Base-by-base conservation (phyloP, 2,797 vertebrate species). In the Phylloscopus collybita region DNA sequence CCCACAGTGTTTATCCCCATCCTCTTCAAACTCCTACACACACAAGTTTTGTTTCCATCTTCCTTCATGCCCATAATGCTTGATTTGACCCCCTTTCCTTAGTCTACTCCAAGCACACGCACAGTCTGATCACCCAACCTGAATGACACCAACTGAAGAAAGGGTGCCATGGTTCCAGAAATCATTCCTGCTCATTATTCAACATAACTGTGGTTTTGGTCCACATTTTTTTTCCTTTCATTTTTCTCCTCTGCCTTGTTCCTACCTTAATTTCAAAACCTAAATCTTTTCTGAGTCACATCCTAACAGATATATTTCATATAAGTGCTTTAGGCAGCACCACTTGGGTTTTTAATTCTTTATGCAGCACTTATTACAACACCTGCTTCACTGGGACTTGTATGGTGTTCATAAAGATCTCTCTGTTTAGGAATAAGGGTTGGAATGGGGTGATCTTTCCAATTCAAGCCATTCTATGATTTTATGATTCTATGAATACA, bases 1-100 rank as follows among this genome's bases (percentile, higher is more conserved):
- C n/a, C 40, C 62, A 47, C 53, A 76, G n/a, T 75, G n/a, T 93
- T 93, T 91, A 86, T 81, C 38, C 94, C 54, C 47, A 70, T 56
- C 21, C 6, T 71, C 23, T 38, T 83, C 2, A 1, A 38, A 69
- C 45, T 90, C 78, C 34, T 61, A 69, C 19, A 65, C 29, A 49
- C 19, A 74, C 13, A 10, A 21, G 14, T 53, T 78, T 90, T 74
- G 10, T 47, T 94, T 83, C 59, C 40, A 38, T 71, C 34, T 90
- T 92, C 30, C 30, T 86, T 40, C 25, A 59, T 75, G n/a, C 5
- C 7, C 8, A 6, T 36, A 67, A 67, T 30, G 10, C 5, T 71
- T 62, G 27, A 76, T 59, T 50, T 83, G 29, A 66, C 9, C 9
- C 17, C 7, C 20, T 67, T 82, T 82, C 72, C 32, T 59, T 38